phyloP scores from a whole-genome alignment of 2,113 vertebrate genomes.

The Halcyon senegalensis region DNA sequence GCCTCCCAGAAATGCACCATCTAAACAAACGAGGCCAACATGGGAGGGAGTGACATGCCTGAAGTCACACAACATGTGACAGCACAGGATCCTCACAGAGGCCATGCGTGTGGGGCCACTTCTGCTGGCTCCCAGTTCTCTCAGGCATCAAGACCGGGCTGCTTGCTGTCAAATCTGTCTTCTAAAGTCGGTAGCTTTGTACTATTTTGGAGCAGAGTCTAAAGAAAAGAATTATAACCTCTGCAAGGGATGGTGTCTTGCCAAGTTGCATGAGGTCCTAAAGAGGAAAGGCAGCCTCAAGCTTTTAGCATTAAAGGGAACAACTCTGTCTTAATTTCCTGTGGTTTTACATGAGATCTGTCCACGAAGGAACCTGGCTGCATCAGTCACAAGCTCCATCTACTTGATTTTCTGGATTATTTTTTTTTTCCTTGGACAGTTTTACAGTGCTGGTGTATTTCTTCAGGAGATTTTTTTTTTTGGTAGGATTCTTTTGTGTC shows the following conservation, averaged over 20 bases:
- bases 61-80: background rate
- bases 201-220: background rate
- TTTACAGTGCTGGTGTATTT: background rate
- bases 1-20: background rate
- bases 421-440: background rate
- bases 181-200: background rate
- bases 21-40: background rate
- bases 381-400: background rate
- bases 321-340: constrained; percentile 28
- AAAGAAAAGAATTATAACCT: background rate
- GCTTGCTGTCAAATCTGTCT: background rate
- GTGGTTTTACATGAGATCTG: constrained; percentile 29
- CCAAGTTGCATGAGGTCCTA: background rate
- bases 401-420: background rate
- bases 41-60: background rate
- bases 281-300: background rate
- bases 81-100: background rate
- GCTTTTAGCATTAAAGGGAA: constrained; percentile 14
- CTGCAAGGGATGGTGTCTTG: background rate
- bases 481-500: background rate
- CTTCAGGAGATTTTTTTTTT: background rate
- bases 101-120: background rate
- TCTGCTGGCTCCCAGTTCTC: background rate
- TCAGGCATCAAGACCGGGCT: background rate
- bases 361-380: background rate